Evolutionary conservation across 2,888 invertebrate species (phyloP), one percentile per base, ranked within the genome.

Genomic region (Apodemia zela): DNA sequence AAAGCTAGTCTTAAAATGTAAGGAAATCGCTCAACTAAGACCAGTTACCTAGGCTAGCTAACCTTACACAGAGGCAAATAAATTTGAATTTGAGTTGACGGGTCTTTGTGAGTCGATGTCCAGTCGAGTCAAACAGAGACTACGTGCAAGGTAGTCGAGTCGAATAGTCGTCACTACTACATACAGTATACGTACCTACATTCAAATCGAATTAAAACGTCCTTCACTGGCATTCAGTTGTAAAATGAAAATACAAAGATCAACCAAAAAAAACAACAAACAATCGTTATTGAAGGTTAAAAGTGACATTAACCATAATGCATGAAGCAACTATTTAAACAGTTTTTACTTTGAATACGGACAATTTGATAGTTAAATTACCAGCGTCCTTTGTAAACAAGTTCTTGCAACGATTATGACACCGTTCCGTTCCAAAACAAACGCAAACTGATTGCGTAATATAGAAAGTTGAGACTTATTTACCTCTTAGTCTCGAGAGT

Each of bases 391-490:
- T 70, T 69, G 64, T 68, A 71, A 72, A 68, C 69, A 69, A 65
- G 63, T 67, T 63, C 67, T 70, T 64, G 59, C 59, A 38, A 69
- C 72, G 73, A 72, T 80, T 83, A 77, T 79, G 78, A 78, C 76
- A 79, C 76, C 64, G 71, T 73, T 76, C 71, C 72, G 69, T 74
- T 75, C 76, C 76, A 79, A 81, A 81, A 77, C 80, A 79, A 79
- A 76, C 74, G 75, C 74, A 71, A 78, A 80, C 77, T 72, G 69
- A 75, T 85, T 84, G 73, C 73, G 75, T 74, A 84, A 84, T 68
- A 71, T 80, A 79, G 82, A 84, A 82, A 84, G 84, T 79, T 75
- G 63, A 33, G 65, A 63, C 65, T 65, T 60, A 65, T 69, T 71
- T 67, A 63, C 54, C 25, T 54, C 54, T 54, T 21, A 54, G 51